Evolutionary conservation across 2,113 vertebrate genomes (phyloP).

Genomic region (Trichomycterus rosablanca): DNA sequence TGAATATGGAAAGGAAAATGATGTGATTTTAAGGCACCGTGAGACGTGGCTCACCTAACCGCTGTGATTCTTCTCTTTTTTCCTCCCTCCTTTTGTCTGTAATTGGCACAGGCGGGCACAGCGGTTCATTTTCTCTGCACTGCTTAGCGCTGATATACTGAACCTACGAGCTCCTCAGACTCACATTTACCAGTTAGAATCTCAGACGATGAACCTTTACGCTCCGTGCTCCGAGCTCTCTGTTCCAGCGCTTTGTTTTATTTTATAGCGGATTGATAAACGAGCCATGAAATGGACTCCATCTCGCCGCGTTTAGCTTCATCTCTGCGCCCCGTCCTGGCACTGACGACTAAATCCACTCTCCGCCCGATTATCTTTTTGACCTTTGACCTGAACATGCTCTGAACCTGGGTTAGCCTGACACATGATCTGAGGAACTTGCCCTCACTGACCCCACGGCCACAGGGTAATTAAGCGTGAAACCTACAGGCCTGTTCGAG

Average conservation of each 20-base stretch:
- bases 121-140: conserved; percentile 15
- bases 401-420: conserved; percentile 15
- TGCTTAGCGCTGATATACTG: conserved; percentile 22
- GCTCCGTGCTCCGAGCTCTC: not conserved
- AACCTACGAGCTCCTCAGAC: conserved; percentile 15
- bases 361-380: conserved; percentile 19
- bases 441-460: conserved; percentile 11
- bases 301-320: not conserved
- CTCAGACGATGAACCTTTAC: conserved; percentile 6
- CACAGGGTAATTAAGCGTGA: conserved; percentile 33
- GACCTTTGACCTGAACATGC: conserved; percentile 30
- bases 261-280: not conserved
- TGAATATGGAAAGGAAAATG: conserved; percentile 43
- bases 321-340: not conserved
- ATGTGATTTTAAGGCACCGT: conserved; percentile 30
- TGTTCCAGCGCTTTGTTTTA: not conserved
- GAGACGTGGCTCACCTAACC: conserved; percentile 30
- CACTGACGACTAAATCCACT: conserved; percentile 22
- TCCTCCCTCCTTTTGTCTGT: not conserved
- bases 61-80: conserved; percentile 17
- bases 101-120: conserved; percentile 31
- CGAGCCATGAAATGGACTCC: too few species aligned
- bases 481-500: conserved; percentile 6
- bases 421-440: conserved; percentile 14
- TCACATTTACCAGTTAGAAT: not conserved